Evolutionary conservation across 30 jellyfish, hydroid and myxozoan genomes (phyloP).

Genomic region (Aurelia coerulea): DNA sequence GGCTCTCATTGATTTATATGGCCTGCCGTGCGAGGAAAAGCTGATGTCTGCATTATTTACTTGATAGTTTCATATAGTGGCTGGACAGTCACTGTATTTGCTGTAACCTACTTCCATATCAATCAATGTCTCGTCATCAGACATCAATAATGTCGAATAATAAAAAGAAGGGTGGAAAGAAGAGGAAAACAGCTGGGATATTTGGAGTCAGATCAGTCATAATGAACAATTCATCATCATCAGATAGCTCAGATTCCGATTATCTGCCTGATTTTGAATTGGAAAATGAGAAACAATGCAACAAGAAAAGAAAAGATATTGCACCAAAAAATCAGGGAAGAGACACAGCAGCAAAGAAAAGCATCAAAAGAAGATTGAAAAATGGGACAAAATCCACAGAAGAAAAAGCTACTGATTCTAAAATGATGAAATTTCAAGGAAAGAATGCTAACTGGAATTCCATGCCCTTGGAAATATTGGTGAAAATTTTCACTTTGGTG

Average conservation of each 20-base stretch:
- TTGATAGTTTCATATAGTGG: not conserved
- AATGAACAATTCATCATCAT: constrained; percentile 15
- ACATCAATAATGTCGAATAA: not conserved
- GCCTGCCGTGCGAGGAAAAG: not conserved
- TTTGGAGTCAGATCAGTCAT: not conserved
- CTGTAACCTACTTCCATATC: no score
- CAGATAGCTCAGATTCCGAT: constrained; percentile 67
- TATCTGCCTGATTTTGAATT: constrained; percentile 39
- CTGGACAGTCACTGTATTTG: not conserved
- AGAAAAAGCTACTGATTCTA: no score
- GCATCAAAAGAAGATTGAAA: no score
- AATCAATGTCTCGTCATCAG: no score
- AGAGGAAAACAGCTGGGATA: not conserved
- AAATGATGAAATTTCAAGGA: not conserved
- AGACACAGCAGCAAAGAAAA: no score
- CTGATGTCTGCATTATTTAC: no score
- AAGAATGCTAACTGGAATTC: constrained; percentile 15
- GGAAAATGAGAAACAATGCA: not conserved
- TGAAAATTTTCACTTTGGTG: constrained; percentile 27
- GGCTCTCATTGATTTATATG: no score
- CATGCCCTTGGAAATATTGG: constrained; percentile 46
- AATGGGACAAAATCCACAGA: no score
- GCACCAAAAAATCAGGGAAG: not conserved
- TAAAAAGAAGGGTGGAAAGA: not conserved
- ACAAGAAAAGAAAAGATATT: not conserved